Conservation (phyloP, 2,797 vertebrate species). For the Valencia hispanica region DNA sequence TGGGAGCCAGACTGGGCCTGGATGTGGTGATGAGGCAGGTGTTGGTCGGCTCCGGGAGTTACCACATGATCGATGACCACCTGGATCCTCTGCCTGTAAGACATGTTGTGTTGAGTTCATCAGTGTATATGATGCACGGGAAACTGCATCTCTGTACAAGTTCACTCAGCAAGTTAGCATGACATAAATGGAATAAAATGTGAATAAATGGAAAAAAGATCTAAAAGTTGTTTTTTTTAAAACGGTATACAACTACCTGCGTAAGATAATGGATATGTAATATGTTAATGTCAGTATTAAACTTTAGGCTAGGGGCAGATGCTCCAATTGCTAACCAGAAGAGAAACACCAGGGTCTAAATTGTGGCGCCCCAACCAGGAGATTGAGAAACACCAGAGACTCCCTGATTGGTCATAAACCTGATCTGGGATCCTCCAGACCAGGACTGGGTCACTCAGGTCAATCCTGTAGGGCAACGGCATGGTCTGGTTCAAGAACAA, state of each 20-base stretch:
- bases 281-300: background rate
- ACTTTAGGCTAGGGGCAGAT: too few relatives aligned
- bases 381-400: too few relatives aligned
- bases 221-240: background rate
- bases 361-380: too few relatives aligned
- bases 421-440: background rate
- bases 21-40: constrained; percentile 94
- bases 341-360: too few relatives aligned
- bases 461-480: too few relatives aligned
- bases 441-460: too few relatives aligned
- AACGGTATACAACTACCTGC: background rate
- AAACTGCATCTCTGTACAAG: background rate
- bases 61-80: constrained; percentile 89
- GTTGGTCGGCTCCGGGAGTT: constrained; percentile 89
- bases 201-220: background rate
- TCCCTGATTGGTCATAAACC: background rate
- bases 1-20: constrained; percentile 87
- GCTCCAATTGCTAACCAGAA: too few relatives aligned
- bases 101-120: constrained; percentile 11
- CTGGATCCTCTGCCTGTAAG: constrained; percentile 92
- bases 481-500: too few relatives aligned
- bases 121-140: too few relatives aligned
- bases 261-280: background rate
- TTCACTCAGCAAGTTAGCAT: background rate
- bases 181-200: background rate